Base-by-base conservation (phyloP, 2,888 invertebrate genomes). In the Stictocephala bisonia region DNA sequence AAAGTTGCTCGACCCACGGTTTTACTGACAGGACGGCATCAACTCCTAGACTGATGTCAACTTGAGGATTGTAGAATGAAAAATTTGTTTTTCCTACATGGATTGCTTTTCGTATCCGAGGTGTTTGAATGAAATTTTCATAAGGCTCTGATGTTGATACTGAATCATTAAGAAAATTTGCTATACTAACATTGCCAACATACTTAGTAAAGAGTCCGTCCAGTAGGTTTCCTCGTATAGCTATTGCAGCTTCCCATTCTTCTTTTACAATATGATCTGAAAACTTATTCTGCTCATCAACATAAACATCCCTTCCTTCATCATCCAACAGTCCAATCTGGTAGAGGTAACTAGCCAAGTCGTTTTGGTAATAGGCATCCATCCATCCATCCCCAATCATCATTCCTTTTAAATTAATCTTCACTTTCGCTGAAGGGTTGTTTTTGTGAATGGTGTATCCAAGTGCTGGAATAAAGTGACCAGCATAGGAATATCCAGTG, bases 1-100 rank as follows among this genome's bases (percentile, higher is more conserved):
- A 81, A 0, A 94, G 84, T 79, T 91, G 90, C 0, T 89, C 86
- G 71, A 94, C 85, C 88, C 90, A 90, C 0, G 88, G 88, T 9
- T 93, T 92, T 6, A 94, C 90, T 0, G 92, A 91, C 20, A 60
- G 40, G 13, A 60, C 60, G 9, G 60, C 40, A 35, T 60, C 60
- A 20, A 60, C 40, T 22, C 60, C 60, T 26, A 60, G 20, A 20
- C 60, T 40, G 20, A 20, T 20, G 4, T 35, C 60, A 7, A 40
- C 60, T 26, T 40, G 15, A 18, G n/a, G 15, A 11, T 24, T 60
- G n/a, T 40, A 35, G 24, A 60, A 60, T 22, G 40, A 60, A 82
- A 93, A 96, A 0, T 91, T 86, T 24, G 88, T 83, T 78, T 93
- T 90, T 2, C 96, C 96, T 0, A 96, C 96, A 82, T 96, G 96